Conservation (phyloP, 2,113 vertebrate genomes). For the Takifugu bimaculatus region DNA sequence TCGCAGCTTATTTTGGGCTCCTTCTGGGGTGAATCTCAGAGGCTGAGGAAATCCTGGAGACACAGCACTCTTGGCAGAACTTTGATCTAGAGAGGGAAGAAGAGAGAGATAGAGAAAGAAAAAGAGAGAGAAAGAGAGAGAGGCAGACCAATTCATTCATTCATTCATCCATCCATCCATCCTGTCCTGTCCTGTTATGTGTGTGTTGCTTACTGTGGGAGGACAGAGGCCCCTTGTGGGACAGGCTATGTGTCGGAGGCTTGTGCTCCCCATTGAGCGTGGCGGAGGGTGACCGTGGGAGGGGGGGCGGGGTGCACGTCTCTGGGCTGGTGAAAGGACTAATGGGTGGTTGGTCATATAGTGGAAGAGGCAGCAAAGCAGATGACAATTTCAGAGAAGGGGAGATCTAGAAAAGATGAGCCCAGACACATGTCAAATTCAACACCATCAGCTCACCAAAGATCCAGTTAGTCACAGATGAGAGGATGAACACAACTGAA, state of each 20-base stretch:
- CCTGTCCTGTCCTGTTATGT: background rate
- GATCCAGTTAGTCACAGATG: too few species aligned
- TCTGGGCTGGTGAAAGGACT: constrained; percentile 89
- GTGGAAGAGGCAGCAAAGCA: constrained; percentile 83
- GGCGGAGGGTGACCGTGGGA: constrained; percentile 85
- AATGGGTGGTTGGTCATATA: constrained; percentile 90
- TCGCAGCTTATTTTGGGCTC: constrained; percentile 86
- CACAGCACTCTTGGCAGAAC: constrained; percentile 81
- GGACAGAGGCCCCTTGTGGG: constrained; percentile 60
- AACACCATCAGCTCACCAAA: too few species aligned
- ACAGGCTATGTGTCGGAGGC: constrained; percentile 50
- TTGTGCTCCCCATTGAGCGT: constrained; percentile 82
- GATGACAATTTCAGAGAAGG: constrained; percentile 80
- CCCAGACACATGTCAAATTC: too few species aligned
- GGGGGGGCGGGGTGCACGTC: constrained; percentile 80
- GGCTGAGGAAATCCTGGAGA: constrained; percentile 84
- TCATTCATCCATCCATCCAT: too few species aligned
- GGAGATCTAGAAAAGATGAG: constrained; percentile 60
- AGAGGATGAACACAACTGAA: too few species aligned
- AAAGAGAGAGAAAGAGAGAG: background rate
- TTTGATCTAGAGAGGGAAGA: constrained; percentile 76
- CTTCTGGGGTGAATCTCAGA: constrained; percentile 78
- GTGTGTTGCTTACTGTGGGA: constrained; percentile 64
- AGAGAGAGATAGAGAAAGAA: background rate
- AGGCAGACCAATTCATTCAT: too few species aligned